Evolutionary conservation across 2,797 vertebrate genomes (phyloP).

Genomic region (Todus mexicanus): DNA sequence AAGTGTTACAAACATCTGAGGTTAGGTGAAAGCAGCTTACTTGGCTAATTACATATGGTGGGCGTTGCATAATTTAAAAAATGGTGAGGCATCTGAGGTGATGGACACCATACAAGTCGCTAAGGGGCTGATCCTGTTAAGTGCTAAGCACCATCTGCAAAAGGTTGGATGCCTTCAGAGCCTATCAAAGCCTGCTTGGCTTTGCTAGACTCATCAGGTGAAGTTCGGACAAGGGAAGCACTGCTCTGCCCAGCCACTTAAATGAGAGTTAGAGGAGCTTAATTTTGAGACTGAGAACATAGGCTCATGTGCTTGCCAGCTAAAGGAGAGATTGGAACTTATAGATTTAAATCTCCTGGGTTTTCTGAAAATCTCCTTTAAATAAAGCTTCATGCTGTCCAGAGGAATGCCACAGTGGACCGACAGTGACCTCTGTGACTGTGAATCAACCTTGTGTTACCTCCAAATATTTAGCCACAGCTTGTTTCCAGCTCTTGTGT

Average conservation of each 20-base stretch:
- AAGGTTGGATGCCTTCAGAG: neutral
- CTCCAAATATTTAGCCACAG: neutral
- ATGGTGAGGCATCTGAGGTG: slow-evolving; percentile 28
- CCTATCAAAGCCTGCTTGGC: neutral
- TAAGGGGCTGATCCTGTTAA: slow-evolving; percentile 54
- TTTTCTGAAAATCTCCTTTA: slow-evolving; percentile 21
- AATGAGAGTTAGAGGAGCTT: slow-evolving; percentile 20
- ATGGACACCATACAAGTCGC: neutral
- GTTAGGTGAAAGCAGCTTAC: slow-evolving; percentile 53
- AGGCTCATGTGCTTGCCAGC: neutral
- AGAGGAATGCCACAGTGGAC: neutral
- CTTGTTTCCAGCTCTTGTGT: neutral
- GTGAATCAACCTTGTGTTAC: fast-evolving
- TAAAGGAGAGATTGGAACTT: slow-evolving; percentile 21
- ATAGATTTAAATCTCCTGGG: slow-evolving; percentile 27
- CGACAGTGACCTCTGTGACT: neutral
- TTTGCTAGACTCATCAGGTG: neutral
- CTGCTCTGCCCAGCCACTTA: neutral
- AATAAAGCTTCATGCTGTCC: neutral
- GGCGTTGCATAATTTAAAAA: neutral
- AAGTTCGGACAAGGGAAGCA: neutral
- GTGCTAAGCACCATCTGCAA: neutral
- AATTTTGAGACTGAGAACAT: neutral
- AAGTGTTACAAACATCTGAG: neutral
- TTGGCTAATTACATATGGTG: slow-evolving; percentile 7